These are phyloP conservation scores for Liparis tanakae DNA, from an alignment of 2,797 vertebrate species.

Conservation along the genomic window DNA sequence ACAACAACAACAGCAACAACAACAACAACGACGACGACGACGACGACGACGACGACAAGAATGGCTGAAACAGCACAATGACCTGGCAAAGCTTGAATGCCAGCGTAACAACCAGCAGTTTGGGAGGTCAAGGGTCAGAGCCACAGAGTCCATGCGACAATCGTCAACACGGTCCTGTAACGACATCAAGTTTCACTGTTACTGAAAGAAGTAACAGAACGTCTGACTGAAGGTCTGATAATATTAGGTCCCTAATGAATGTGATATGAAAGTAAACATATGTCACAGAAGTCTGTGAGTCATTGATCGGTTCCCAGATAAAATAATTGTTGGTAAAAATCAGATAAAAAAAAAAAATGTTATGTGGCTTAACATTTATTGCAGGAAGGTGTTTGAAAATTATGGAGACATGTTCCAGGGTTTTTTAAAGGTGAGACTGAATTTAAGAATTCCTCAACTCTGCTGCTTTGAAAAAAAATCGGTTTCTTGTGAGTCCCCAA, in stretches of 20 bases:
- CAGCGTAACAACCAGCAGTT: background rate
- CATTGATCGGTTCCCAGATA: background rate
- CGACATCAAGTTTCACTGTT: background rate
- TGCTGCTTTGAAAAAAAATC: too few species aligned
- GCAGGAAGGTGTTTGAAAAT: background rate
- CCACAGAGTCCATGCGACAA: slow-evolving; percentile 14
- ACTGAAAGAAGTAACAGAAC: background rate
- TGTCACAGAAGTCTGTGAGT: too few species aligned
- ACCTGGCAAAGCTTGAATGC: slow-evolving; percentile 48
- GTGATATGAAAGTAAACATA: background rate
- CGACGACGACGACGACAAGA: slow-evolving; percentile 51
- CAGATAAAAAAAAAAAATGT: background rate
- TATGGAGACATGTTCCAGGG: too few species aligned
- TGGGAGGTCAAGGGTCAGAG: slow-evolving; percentile 55
- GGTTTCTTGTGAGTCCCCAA: background rate
- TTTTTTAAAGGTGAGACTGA: too few species aligned
- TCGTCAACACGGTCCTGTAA: slow-evolving; percentile 4
- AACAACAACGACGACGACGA: background rate
- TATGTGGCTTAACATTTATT: background rate
- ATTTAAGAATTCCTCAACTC: too few species aligned
- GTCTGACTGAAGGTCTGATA: background rate
- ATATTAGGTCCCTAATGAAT: background rate
- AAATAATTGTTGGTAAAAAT: background rate
- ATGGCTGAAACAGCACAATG: slow-evolving; percentile 49
- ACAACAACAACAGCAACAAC: slow-evolving; percentile 38